Evolutionary conservation across 2,888 invertebrate species (phyloP).

Genomic region (Fragum whitleyi): DNA sequence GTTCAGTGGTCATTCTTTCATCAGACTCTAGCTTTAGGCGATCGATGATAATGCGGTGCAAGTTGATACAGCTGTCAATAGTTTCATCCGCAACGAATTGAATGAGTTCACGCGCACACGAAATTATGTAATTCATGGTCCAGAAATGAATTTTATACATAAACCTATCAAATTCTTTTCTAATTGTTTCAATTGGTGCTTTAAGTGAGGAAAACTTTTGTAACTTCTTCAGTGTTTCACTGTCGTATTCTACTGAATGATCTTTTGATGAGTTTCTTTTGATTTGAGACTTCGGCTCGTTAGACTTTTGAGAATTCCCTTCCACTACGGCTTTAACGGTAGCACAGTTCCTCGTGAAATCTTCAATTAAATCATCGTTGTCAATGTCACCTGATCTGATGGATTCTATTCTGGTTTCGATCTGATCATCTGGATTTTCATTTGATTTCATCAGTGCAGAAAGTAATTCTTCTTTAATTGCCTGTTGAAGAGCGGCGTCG

Average conservation of each 20-base stretch:
- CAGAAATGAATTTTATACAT: conserved; percentile 26
- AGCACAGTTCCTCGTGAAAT: conserved; percentile 1
- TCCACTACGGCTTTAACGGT: not conserved
- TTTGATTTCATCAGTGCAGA: not conserved
- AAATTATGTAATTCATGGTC: conserved; percentile 22
- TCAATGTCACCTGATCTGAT: not conserved
- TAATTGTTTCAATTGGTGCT: not conserved
- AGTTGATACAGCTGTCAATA: conserved; percentile 12
- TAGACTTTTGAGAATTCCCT: not conserved
- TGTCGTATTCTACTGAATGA: not conserved
- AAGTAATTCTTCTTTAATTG: not conserved
- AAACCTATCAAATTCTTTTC: conserved; percentile 14
- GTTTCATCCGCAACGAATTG: conserved; percentile 9
- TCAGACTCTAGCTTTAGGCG: conserved; percentile 1
- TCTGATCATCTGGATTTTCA: not conserved
- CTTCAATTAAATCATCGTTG: not conserved
- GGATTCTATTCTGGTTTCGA: not conserved
- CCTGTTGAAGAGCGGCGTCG: not conserved
- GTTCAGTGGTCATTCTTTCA: not conserved
- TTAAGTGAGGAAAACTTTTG: not conserved
- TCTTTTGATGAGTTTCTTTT: not conserved
- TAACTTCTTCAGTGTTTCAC: not conserved
- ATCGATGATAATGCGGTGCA: not conserved
- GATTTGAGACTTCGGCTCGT: not conserved
- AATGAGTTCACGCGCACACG: conserved; percentile 28